Percentiles rank a stretch among this genome's conserved stretches.
Conservation (phyloP, 2,797 vertebrate genomes). For the Rhabdomys pumilio region DNA sequence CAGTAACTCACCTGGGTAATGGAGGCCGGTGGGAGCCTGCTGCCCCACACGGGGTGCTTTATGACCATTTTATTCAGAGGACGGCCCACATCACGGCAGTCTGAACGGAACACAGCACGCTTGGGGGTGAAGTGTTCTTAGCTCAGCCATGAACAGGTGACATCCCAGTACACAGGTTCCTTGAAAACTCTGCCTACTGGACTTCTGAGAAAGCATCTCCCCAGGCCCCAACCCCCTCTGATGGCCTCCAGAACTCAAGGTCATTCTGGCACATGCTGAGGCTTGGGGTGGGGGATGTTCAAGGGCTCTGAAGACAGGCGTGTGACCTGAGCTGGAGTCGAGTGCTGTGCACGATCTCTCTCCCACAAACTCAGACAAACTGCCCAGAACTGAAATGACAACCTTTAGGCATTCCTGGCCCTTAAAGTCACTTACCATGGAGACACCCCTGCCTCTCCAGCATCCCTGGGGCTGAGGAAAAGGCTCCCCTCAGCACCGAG, state of each 20-base stretch:
- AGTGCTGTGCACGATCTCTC: not conserved
- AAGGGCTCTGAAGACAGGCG: not conserved
- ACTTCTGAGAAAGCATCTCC: not conserved
- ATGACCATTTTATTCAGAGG: not conserved
- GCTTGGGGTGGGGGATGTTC: not conserved
- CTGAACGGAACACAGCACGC: accelerated
- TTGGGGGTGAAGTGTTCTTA: not conserved
- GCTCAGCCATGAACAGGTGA: no score
- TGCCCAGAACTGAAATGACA: not conserved
- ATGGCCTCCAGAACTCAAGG: not conserved
- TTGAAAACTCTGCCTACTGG: not conserved
- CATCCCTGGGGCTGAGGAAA: not conserved
- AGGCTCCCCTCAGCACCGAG: not conserved
- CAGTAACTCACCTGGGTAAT: no score
- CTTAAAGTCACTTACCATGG: accelerated
- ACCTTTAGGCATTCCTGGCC: not conserved
- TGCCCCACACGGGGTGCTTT: no score
- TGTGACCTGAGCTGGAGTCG: no score
- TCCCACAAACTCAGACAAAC: not conserved
- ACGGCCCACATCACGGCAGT: not conserved
- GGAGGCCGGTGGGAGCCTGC: not conserved
- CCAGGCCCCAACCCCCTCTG: accelerated
- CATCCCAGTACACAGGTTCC: not conserved
- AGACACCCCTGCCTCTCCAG: accelerated
- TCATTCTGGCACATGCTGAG: not conserved